Conservation (phyloP, 2,113 vertebrate genomes). For the Cavia aperea region DNA sequence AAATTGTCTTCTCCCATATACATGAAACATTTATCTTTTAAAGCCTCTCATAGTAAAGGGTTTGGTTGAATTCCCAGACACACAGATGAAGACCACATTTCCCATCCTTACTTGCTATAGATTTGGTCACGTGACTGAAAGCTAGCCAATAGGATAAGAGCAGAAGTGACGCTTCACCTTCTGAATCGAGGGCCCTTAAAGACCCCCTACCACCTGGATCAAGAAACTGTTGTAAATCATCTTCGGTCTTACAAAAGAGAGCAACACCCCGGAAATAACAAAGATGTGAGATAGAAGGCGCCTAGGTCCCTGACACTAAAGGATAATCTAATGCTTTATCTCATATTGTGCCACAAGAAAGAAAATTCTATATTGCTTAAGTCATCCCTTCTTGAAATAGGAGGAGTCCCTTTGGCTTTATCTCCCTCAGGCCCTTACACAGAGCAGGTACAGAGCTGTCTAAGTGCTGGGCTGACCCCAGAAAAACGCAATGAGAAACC, state of each 20-base stretch:
- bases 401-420: not conserved
- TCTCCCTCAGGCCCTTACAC: not conserved
- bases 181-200: not conserved
- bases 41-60: not conserved
- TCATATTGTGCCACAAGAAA: not conserved
- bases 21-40: not conserved
- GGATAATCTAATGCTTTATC: not conserved
- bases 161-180: fast-evolving
- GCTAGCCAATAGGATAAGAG: not conserved
- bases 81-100: not conserved
- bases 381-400: not conserved
- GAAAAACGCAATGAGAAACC: not conserved
- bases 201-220: not conserved
- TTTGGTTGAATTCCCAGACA: not conserved
- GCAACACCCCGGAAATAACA: not conserved
- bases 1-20: not conserved
- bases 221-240: not conserved
- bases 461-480: not conserved
- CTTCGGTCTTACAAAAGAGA: not conserved
- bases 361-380: not conserved
- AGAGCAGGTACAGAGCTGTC: not conserved
- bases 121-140: not conserved
- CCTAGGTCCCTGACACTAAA: not conserved
- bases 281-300: not conserved
- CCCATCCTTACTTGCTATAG: not conserved